phyloP scores from a whole-genome alignment of 2,113 vertebrate genomes.

The Laterallus jamaicensis region DNA sequence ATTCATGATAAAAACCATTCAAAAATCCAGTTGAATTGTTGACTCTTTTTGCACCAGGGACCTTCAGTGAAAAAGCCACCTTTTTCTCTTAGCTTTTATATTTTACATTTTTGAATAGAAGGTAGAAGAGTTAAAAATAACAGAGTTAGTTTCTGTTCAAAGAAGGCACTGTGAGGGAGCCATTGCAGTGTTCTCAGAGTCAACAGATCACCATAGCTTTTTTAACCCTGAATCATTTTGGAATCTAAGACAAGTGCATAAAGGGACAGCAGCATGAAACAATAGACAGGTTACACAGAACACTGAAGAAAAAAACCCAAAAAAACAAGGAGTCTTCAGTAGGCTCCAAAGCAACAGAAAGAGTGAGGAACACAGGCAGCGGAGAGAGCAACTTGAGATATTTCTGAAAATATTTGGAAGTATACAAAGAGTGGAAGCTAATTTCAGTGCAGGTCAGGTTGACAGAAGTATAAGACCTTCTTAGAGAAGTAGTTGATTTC shows the following conservation, averaged over 20 bases:
- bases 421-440: background rate
- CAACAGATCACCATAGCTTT: background rate
- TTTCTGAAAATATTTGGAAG: background rate
- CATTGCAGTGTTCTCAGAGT: background rate
- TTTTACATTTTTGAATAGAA: background rate
- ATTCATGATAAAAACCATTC: background rate
- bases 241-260: background rate
- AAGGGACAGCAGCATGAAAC: background rate
- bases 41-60: background rate
- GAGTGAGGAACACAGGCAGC: background rate
- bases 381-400: background rate
- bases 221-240: background rate
- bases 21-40: background rate
- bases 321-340: fast-evolving
- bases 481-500: background rate
- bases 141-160: no score
- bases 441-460: background rate
- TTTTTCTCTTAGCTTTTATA: background rate
- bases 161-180: background rate
- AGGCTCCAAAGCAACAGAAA: background rate
- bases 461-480: background rate
- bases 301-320: background rate
- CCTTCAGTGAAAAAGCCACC: background rate
- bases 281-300: background rate
- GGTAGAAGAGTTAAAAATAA: background rate